A percentile compares a stretch with the other conserved stretches of the same genome.
Conservation (phyloP, 2,113 vertebrate species). For the Eretmochelys imbricata region DNA sequence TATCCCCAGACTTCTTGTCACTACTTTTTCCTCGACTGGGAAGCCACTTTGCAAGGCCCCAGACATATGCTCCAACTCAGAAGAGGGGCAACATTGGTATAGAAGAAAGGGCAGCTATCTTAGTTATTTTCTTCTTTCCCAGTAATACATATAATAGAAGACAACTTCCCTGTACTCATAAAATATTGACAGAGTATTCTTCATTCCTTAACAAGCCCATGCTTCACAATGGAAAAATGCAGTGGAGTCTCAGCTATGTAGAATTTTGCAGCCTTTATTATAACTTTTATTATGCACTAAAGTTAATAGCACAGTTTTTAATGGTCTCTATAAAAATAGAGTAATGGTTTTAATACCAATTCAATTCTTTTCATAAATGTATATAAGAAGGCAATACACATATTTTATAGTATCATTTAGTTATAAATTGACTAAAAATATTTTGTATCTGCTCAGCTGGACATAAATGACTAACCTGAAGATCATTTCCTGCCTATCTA, state of each 20-base stretch:
- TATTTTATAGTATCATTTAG: conserved; percentile 50
- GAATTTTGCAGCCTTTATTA: neutral
- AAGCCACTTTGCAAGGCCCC: neutral
- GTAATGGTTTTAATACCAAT: neutral
- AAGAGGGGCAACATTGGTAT: neutral
- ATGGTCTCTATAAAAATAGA: neutral
- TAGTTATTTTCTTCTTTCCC: neutral
- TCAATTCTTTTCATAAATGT: conserved; percentile 37
- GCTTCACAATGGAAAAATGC: neutral
- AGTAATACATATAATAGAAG: neutral
- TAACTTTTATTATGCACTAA: neutral
- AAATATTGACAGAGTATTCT: conserved; percentile 35
- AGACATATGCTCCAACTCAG: neutral
- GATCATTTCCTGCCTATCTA: neutral
- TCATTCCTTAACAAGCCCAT: neutral
- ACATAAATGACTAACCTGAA: conserved; percentile 33
- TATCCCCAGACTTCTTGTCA: neutral
- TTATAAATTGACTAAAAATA: conserved; percentile 64
- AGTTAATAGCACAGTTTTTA: neutral
- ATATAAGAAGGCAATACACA: conserved; percentile 47
- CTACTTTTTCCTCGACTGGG: neutral
- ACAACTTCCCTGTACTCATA: neutral
- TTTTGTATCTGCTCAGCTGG: conserved; percentile 9
- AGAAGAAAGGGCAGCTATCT: neutral
- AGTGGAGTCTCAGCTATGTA: neutral